Conservation (phyloP, 2,797 vertebrate species). For the Nyctibius grandis region DNA sequence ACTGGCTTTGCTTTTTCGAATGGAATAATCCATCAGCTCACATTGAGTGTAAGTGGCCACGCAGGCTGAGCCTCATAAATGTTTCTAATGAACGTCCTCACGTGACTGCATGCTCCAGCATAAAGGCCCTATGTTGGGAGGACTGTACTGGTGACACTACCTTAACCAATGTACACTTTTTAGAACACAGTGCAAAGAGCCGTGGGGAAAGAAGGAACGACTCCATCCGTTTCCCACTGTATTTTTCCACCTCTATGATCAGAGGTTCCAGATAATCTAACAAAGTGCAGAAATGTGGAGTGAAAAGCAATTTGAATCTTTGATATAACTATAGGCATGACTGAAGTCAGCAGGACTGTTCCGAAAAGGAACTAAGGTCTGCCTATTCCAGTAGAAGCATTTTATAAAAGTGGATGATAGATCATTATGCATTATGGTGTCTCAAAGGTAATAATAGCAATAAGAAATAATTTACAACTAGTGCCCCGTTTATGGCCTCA, state of each 20-base stretch:
- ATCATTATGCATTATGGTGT: neutral
- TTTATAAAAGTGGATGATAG: neutral
- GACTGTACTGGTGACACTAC: neutral
- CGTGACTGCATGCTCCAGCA: neutral
- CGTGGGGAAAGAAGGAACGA: fast-evolving
- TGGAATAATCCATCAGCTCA: neutral
- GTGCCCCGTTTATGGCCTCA: neutral
- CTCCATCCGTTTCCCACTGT: neutral
- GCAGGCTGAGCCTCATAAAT: neutral
- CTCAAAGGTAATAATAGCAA: neutral
- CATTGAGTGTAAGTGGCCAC: fast-evolving
- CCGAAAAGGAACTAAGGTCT: neutral
- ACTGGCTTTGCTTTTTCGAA: neutral
- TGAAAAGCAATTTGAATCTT: neutral
- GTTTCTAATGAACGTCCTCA: neutral
- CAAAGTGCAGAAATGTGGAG: neutral
- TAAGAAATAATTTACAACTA: constrained; percentile 35
- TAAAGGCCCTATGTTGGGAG: neutral
- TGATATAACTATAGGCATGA: neutral
- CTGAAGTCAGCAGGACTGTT: neutral
- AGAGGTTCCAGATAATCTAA: neutral
- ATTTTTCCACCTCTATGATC: neutral
- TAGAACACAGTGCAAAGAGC: neutral
- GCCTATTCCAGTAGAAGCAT: neutral
- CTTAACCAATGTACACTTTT: fast-evolving